phyloP scores from a whole-genome alignment of 2,113 vertebrate species.

The Atractosteus spatula region DNA sequence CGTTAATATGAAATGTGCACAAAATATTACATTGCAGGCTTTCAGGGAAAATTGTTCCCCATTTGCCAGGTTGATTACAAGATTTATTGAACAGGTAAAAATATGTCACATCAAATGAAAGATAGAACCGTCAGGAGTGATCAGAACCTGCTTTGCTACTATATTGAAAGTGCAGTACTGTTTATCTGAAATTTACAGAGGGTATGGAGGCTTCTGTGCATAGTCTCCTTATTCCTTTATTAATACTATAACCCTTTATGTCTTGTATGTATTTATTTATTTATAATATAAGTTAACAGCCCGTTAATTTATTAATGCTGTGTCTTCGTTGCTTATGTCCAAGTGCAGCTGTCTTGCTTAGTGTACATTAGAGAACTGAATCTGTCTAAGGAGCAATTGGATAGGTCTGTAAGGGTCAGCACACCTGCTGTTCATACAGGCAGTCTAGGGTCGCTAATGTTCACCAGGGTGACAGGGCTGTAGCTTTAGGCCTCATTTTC shows the following conservation, averaged over 20 bases:
- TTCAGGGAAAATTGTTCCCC: conserved; percentile 34
- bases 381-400: conserved; percentile 44
- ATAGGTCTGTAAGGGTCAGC: conserved; percentile 67
- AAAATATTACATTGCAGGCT: conserved; percentile 26
- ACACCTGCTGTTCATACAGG: conserved; percentile 76
- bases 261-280: conserved; percentile 38
- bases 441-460: conserved; percentile 68
- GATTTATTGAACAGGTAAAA: conserved; percentile 22
- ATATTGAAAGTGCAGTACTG: neutral
- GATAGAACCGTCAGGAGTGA: conserved; percentile 18
- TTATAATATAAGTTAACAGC: conserved; percentile 28
- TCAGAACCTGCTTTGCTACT: conserved; percentile 16
- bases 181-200: neutral
- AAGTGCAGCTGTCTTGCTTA: conserved; percentile 30
- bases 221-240: conserved; percentile 12
- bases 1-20: conserved; percentile 32
- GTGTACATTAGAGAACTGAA: conserved; percentile 25
- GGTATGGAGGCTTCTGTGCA: neutral
- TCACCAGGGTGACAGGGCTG: conserved; percentile 69
- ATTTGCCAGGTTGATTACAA: conserved; percentile 38
- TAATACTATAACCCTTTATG: conserved; percentile 37
- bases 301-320: conserved; percentile 49
- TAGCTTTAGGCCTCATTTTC: conserved; percentile 54
- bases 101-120: neutral
- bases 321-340: conserved; percentile 29